Conservation (phyloP, 2,797 vertebrate species). For the Gallirallus australis region DNA sequence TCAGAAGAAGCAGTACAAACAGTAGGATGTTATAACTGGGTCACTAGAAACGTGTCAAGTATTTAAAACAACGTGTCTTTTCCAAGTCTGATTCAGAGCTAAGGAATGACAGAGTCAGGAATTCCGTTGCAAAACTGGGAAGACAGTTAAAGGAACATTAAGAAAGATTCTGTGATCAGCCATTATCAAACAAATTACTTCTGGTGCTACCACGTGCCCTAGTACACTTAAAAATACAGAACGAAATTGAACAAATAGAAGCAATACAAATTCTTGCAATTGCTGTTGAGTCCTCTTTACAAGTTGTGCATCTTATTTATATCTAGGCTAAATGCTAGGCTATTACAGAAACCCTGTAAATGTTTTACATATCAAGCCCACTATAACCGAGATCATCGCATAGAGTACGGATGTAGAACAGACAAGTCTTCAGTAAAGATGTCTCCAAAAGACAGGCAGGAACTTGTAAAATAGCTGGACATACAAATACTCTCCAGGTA, state of each 20-base stretch:
- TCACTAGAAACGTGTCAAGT: background rate
- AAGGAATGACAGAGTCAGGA: background rate
- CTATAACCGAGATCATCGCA: background rate
- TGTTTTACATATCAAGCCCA: background rate
- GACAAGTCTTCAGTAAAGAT: background rate
- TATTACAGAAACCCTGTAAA: background rate
- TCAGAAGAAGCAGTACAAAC: background rate
- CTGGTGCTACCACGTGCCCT: background rate
- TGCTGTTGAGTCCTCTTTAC: background rate
- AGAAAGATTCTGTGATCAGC: background rate
- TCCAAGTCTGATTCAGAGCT: background rate
- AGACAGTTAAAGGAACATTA: background rate
- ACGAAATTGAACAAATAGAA: background rate
- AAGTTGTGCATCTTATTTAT: background rate
- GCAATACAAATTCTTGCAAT: background rate
- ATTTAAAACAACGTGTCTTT: constrained; percentile 10
- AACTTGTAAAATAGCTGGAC: background rate
- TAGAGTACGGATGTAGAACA: background rate
- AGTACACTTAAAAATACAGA: background rate
- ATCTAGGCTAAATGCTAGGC: background rate
- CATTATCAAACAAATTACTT: background rate
- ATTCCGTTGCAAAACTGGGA: background rate
- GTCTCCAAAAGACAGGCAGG: background rate
- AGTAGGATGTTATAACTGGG: background rate
- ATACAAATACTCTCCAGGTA: background rate